These are phyloP conservation scores for Coregonus ussuriensis DNA, from an alignment of 2,797 vertebrate species.

Conservation along the genomic window DNA sequence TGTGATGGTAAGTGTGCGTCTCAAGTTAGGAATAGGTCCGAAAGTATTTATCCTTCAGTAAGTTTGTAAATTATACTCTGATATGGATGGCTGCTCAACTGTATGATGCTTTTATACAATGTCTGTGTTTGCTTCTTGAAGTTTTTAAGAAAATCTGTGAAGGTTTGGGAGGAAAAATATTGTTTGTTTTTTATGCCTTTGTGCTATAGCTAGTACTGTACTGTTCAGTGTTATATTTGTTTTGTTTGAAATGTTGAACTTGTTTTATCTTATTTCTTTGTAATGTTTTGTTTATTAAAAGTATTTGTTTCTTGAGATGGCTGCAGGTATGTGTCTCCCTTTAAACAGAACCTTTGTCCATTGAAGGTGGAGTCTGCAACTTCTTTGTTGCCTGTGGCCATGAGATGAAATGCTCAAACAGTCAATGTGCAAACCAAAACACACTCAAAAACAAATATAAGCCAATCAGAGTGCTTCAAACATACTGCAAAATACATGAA, in stretches of 20 bases:
- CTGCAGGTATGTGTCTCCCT: constrained; percentile 24
- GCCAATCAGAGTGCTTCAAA: too few relatives aligned
- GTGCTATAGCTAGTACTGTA: constrained; percentile 64
- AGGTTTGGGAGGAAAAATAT: constrained; percentile 45
- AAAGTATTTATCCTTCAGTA: constrained; percentile 71
- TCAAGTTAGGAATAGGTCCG: constrained; percentile 54
- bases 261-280: constrained; percentile 72
- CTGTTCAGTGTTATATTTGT: constrained; percentile 35
- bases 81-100: constrained; percentile 61
- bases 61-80: constrained; percentile 75
- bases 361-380: neutral
- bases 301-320: constrained; percentile 63
- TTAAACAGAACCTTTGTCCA: neutral
- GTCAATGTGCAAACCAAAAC: neutral
- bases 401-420: neutral
- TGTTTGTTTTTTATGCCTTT: constrained; percentile 23
- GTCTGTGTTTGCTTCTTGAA: constrained; percentile 74
- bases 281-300: constrained; percentile 77
- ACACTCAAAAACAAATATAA: too few relatives aligned
- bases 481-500: neutral
- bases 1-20: constrained; percentile 5
- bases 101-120: constrained; percentile 77
- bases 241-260: constrained; percentile 71
- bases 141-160: constrained; percentile 76
- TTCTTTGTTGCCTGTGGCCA: neutral